Conservation (phyloP, 2,113 vertebrate genomes). For the Vidua chalybeata region DNA sequence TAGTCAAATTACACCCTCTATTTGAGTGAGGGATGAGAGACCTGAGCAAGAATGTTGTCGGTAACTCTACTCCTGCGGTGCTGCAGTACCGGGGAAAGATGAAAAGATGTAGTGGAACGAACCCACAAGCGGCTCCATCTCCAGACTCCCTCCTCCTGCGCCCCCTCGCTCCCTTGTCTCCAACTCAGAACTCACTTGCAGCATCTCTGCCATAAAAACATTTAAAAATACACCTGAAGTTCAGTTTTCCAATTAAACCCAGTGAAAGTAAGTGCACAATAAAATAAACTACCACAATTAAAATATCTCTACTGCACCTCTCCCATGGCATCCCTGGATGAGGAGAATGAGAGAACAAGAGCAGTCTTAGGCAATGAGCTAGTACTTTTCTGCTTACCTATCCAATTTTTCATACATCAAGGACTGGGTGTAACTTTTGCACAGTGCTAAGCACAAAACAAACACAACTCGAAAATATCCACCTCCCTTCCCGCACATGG, state of each 20-base stretch:
- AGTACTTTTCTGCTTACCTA: background rate
- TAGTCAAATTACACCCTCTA: constrained; percentile 68
- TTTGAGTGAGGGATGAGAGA: constrained; percentile 64
- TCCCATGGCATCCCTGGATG: background rate
- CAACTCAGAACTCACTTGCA: background rate
- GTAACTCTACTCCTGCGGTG: constrained; percentile 14
- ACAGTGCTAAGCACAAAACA: background rate
- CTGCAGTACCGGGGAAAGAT: constrained; percentile 12
- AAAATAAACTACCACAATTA: background rate
- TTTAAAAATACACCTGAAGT: background rate
- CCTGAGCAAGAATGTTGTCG: constrained; percentile 53
- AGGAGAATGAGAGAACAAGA: background rate
- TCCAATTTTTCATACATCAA: background rate
- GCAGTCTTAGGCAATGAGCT: background rate
- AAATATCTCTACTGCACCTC: background rate
- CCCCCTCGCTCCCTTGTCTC: fast-evolving
- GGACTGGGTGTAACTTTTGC: background rate
- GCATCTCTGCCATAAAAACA: background rate
- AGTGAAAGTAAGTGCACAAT: background rate
- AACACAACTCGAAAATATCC: background rate
- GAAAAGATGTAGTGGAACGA: constrained; percentile 52
- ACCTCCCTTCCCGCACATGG: fast-evolving
- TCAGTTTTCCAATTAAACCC: background rate
- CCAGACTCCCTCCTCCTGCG: background rate
- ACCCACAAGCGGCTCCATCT: background rate